Evolutionary conservation across 64 coral and sea anemone genomes (phyloP).

Genomic region (Orbicella faveolata): DNA sequence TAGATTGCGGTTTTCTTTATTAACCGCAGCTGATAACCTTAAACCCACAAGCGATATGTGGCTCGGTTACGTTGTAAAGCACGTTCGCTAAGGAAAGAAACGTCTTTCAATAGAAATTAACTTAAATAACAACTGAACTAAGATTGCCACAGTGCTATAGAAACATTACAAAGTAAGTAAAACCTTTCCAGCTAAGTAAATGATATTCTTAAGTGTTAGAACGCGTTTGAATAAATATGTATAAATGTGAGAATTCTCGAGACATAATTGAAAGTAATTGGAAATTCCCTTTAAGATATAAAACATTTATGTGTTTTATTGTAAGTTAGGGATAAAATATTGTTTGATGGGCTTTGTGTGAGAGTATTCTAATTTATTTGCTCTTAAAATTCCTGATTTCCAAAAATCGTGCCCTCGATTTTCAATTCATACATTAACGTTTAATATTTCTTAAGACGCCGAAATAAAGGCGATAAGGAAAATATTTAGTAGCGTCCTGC

Average conservation of each 20-base stretch:
- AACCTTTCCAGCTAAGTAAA: conserved; percentile 22
- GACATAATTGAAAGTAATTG: conserved; percentile 27
- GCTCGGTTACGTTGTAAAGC: background rate
- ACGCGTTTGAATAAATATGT: conserved; percentile 22
- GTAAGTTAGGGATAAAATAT: background rate
- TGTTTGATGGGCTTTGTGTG: background rate
- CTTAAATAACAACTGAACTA: background rate
- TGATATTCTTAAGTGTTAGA: conserved; percentile 9
- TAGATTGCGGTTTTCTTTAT: conserved; percentile 21
- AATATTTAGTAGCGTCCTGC: background rate
- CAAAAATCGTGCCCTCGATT: background rate
- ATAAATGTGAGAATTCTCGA: conserved; percentile 14
- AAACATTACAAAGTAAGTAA: background rate
- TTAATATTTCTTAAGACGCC: background rate
- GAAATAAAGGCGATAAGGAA: background rate
- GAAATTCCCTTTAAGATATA: background rate
- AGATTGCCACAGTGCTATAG: background rate
- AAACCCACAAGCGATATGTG: background rate
- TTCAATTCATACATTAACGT: background rate
- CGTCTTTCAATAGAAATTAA: background rate
- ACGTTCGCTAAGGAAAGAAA: background rate
- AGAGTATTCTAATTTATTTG: conserved; percentile 9
- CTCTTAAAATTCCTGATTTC: background rate
- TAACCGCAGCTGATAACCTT: conserved; percentile 8
- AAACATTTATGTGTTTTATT: conserved; percentile 12